Conservation (phyloP, 2,113 vertebrate species). For the Ondatra zibethicus region DNA sequence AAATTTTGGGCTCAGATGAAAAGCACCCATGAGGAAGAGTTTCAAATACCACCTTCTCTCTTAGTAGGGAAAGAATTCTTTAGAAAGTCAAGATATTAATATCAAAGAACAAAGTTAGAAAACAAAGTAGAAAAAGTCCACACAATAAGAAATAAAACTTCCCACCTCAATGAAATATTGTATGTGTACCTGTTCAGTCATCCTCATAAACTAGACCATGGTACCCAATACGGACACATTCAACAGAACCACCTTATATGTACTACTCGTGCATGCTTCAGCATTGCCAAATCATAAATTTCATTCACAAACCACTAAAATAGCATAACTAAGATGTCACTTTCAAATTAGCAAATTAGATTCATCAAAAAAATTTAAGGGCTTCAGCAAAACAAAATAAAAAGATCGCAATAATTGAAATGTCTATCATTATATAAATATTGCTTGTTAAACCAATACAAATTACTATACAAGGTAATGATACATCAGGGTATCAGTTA, state of each 20-base stretch:
- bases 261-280: no score
- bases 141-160: not conserved
- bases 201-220: no score
- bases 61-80: not conserved
- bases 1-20: not conserved
- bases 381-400: not conserved
- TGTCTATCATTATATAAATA: not conserved
- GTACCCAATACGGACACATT: no score
- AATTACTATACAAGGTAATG: not conserved
- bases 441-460: not conserved
- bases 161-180: not conserved
- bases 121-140: not conserved
- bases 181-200: not conserved
- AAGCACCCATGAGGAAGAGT: not conserved
- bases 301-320: not conserved
- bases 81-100: not conserved
- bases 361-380: not conserved
- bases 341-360: not conserved
- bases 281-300: no score
- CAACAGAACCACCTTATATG: no score
- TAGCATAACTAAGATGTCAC: not conserved
- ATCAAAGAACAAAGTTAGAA: not conserved
- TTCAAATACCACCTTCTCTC: not conserved
- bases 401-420: not conserved
- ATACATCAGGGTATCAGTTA: no score